Base-by-base conservation (phyloP, 2,113 vertebrate genomes). In the Gavia stellata region DNA sequence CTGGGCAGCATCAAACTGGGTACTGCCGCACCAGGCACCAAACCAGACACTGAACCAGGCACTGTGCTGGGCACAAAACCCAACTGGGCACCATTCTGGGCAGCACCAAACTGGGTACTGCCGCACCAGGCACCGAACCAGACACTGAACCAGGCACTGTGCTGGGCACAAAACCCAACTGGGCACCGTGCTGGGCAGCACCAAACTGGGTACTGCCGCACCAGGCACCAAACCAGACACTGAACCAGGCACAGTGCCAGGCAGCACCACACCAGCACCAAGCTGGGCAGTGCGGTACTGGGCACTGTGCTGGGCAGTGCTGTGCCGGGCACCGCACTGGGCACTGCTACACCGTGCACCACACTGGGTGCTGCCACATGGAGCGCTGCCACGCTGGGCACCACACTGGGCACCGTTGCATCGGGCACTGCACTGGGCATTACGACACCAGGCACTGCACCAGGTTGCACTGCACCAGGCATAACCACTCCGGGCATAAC, bases 391-490 rank as follows among this genome's bases (percentile, higher is more conserved):
- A 18, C 7, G 9, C 24, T 4, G 23, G n/a, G 29, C 59, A 47
- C 59, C 7, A 1, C 17, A 8, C 72, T 25, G 44, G 33, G 34
- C 45, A 28, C 29, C 7, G 17, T 38, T 24, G 40, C 70, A 55
- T 24, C 4, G 28, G 45, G 36, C 73, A 12, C 24, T 7, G 4
- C 9, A 10, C 45, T 4, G 49, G n/a, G 38, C 45, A 31, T 14
- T 58, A 10, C 53, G 7, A 2, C 1, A 4, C 20, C 3, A 2
- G 53, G 14, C 28, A 18, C 73, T 8, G 58, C 2, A 3, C 75
- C 29, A 20, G 23, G 21, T 47, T 67, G 50, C 16, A 5, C 73
- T 16, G 44, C 23, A 17, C 25, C 33, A 21, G 14, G 23, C 2
- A 1, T 21, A 23, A 40, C n/a, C 19, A 14, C 55, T 34, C 9